Base-by-base conservation (phyloP, 2,888 invertebrate species). In the Dione juno region DNA sequence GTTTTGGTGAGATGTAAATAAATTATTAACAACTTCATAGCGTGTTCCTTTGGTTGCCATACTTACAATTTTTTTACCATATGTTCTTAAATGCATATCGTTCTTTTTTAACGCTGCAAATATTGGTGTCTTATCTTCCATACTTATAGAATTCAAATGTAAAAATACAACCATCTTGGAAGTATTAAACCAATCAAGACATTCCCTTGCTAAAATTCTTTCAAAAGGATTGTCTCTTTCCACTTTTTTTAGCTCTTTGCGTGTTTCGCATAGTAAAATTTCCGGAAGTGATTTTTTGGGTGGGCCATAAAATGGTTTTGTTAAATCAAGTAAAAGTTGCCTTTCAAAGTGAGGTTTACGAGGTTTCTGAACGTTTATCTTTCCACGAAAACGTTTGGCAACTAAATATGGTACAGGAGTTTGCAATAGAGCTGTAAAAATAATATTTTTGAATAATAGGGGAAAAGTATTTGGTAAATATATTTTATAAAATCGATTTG, bases 351-450 rank as follows among this genome's bases (percentile, higher is more conserved):
- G 96, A 0, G 96, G 95, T 64, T 94, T 88, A 80, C 94, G 94
- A 0, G 97, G 97, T 75, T 92, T 95, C 84, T 96, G 96, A 53
- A 97, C 94, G 81, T 97, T 97, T 66, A 97, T 96, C 90, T 97
- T 96, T 3, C 96, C 95, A 28, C 96, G 94, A 83, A 94, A 96
- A 77, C 97, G 93, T 82, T 95, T 95, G 8, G 94, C 93, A 78
- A 95, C 86, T 16, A 93, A 73, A n/a, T 94, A 81, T 0, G 94
- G 90, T 5, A 86, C 75, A 66, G 87, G 87, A 16, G 86, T 79
- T 74, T 86, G 85, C 71, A 94, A 82, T 43, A 94, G 80, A n/a
- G 77, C 94, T 94, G 83, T 70, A 88, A 88, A 66, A 40, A 45
- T 50, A 43, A 41, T 50, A 53, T 65, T 16, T 35, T 41, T 45